Evolutionary conservation across 2,113 vertebrate genomes (phyloP).

Genomic region (Sinocyclocheilus anophthalmus): DNA sequence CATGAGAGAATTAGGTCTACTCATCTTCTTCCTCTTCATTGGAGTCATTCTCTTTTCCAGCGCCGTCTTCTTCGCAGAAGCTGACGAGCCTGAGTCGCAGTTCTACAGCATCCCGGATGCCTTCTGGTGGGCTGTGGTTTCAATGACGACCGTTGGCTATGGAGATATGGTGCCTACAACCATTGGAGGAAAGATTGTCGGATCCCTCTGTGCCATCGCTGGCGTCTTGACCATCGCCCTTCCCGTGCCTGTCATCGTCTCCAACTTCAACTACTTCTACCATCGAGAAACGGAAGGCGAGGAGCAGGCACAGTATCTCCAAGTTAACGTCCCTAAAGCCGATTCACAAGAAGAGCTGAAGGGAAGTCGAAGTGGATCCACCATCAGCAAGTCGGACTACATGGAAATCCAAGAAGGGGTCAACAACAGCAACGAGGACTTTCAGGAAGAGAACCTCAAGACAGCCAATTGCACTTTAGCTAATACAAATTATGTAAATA

Average conservation of each 20-base stretch:
- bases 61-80: conserved; percentile 96
- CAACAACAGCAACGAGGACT: conserved; percentile 95
- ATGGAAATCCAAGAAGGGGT: conserved; percentile 98
- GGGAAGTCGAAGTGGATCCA: conserved; percentile 96
- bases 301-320: conserved; percentile 96
- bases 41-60: conserved; percentile 99
- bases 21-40: conserved; percentile 99
- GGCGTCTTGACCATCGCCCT: conserved; percentile 97
- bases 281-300: conserved; percentile 98
- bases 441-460: conserved; percentile 95
- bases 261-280: conserved; percentile 99
- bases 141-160: conserved; percentile 98
- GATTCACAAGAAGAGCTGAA: conserved; percentile 95
- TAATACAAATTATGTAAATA: conserved; percentile 99
- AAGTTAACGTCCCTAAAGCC: conserved; percentile 90
- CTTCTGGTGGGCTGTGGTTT: conserved; percentile 99
- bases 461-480: conserved; percentile 97
- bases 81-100: conserved; percentile 93
- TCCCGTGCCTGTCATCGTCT: conserved; percentile 98
- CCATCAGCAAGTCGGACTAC: conserved; percentile 97
- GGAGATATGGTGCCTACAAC: conserved; percentile 98
- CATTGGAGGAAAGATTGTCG: conserved; percentile 98
- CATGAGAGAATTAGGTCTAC: conserved; percentile 92
- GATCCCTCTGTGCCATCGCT: conserved; percentile 96
- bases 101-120: conserved; percentile 98